A percentile compares a stretch with the other conserved stretches of the same genome.
phyloP scores from a whole-genome alignment of 2,888 invertebrate genomes.

The Dyspetes luteomarginatus region DNA sequence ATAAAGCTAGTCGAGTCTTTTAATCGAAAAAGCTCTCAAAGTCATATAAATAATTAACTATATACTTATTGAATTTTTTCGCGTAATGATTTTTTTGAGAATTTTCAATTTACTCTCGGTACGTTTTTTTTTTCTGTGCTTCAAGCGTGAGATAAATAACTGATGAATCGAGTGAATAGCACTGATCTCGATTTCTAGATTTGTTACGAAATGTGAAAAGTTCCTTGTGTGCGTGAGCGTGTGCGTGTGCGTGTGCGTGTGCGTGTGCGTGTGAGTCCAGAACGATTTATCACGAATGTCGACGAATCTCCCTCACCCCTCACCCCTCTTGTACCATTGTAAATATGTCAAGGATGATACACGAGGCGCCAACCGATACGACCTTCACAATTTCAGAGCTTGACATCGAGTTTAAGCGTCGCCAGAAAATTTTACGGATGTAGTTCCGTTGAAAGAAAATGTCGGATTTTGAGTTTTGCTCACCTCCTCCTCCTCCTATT shows the following conservation, averaged over 20 bases:
- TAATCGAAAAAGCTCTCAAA: no score
- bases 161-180: no score
- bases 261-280: no score
- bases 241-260: no score
- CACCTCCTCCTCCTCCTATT: no score
- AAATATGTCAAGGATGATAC: slow-evolving; percentile 38
- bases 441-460: no score
- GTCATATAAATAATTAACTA: no score
- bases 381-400: background rate
- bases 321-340: background rate
- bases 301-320: background rate
- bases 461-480: no score
- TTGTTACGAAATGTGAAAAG: background rate
- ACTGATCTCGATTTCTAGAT: slow-evolving; percentile 19
- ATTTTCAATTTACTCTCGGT: background rate
- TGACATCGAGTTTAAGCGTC: background rate
- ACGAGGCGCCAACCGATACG: background rate
- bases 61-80: no score
- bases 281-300: slow-evolving; percentile 23
- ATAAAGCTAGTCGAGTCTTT: no score
- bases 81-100: no score
- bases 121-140: background rate
- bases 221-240: slow-evolving; percentile 4
- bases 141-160: no score
- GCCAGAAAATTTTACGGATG: background rate